Evolutionary conservation across 1,140 invertebrate species (phyloP), one percentile per base, ranked within the genome.

Genomic region (Hyphantria cunea): DNA sequence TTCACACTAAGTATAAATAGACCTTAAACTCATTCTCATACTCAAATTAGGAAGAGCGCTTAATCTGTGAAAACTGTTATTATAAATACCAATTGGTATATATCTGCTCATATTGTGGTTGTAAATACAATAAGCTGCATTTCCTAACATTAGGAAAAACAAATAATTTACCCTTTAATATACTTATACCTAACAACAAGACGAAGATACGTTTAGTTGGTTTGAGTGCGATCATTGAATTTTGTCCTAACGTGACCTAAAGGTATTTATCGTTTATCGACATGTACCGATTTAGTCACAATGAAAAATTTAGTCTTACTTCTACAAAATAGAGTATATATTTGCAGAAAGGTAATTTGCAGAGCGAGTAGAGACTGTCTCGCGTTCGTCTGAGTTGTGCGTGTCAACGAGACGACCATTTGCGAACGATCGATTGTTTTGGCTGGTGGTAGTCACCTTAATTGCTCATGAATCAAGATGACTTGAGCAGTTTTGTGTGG

Each of bases 351-450:
- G 6, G 7, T 33, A 33, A 6, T 59, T 54, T 74, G 66, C 66
- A 75, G 61, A 66, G 72, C 68, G 66, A 75, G 68, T 49, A 52
- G n/a, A 32, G 47, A 53, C 33, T 33, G 54, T 50, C 56, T 50
- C 56, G 56, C 56, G 41, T 61, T 51, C 59, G 66, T 73, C 64
- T 74, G 68, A 61, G 58, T 34, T 64, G 42, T 60, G 64, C 48
- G 67, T 66, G 66, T 52, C 47, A 58, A 70, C 77, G 80, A 76
- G 78, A 73, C 68, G 77, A 59, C 78, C 79, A 85, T 82, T 89
- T 84, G 80, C 66, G 61, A 58, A 41, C 76, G 86, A 90, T 90
- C 85, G 86, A 90, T 90, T 90, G 86, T 90, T 90, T 88, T 82
- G 85, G 86, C 86, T 90, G 84, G 81, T 74, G 69, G 75, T 59